Conservation (phyloP, 2,797 vertebrate genomes). For the Acrossocheilus wenchowensis region DNA sequence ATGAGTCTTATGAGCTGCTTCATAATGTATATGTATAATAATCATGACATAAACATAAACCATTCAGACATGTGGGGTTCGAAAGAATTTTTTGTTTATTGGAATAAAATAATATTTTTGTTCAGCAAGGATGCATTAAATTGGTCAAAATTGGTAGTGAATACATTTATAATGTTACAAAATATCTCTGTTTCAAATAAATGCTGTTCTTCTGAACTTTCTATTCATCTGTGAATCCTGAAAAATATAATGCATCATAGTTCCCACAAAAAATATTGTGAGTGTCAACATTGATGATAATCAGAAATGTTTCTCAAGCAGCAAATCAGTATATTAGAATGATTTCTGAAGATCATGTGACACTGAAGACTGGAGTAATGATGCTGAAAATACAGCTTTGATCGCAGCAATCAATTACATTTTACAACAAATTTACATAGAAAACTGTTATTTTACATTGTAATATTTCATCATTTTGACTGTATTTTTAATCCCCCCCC, state of each 20-base stretch:
- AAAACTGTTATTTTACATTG: not conserved
- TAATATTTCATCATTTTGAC: not conserved
- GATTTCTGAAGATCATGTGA: too few relatives aligned
- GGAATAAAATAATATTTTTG: not conserved
- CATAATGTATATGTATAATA: too few relatives aligned
- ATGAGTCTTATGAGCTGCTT: too few relatives aligned
- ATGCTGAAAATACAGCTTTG: not conserved
- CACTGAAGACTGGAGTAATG: not conserved
- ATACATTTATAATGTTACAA: not conserved
- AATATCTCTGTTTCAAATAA: not conserved
- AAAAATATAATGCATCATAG: not conserved
- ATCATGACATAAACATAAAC: not conserved
- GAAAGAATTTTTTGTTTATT: not conserved
- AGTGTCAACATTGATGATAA: not conserved
- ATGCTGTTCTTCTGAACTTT: not conserved
- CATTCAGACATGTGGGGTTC: not conserved
- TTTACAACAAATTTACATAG: not conserved
- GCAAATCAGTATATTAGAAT: not conserved
- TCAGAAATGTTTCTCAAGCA: not conserved
- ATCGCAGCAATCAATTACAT: not conserved
- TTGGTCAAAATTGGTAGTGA: not conserved
- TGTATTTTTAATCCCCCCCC: not conserved
- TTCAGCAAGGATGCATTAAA: not conserved
- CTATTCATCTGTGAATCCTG: not conserved
- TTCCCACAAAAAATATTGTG: not conserved